Evolutionary conservation across 2,797 vertebrate species (phyloP).

Genomic region (Dicrostonyx torquatus): DNA sequence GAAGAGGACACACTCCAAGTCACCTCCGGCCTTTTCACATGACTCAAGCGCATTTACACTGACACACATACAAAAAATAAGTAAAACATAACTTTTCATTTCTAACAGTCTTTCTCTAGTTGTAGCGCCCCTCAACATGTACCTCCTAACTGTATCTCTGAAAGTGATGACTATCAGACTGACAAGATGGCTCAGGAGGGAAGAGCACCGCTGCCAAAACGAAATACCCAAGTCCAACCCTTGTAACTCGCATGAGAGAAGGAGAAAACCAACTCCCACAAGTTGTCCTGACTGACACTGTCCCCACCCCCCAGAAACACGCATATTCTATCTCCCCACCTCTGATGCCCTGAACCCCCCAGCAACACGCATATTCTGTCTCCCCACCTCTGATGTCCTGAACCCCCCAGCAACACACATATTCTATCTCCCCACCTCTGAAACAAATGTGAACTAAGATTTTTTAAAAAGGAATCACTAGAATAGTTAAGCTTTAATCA

Average conservation of each 20-base stretch:
- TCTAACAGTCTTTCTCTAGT: conserved; percentile 7
- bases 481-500: background rate
- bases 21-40: background rate
- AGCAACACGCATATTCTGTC: background rate
- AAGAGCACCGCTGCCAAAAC: background rate
- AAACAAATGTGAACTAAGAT: background rate
- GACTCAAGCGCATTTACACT: background rate
- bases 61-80: background rate
- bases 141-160: background rate
- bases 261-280: background rate
- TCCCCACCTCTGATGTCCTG: background rate
- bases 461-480: background rate
- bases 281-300: background rate
- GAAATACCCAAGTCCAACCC: background rate
- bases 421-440: too few relatives aligned
- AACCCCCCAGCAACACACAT: background rate
- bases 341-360: too few relatives aligned
- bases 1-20: background rate
- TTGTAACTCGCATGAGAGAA: background rate
- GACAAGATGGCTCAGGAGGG: background rate
- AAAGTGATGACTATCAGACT: conserved; percentile 23
- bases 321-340: background rate
- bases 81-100: background rate
- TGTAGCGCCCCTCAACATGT: background rate
- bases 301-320: background rate